A percentile compares a stretch with the other conserved stretches of the same genome.
Conservation (phyloP, 2,888 invertebrate genomes). For the Schizaphis graminum region DNA sequence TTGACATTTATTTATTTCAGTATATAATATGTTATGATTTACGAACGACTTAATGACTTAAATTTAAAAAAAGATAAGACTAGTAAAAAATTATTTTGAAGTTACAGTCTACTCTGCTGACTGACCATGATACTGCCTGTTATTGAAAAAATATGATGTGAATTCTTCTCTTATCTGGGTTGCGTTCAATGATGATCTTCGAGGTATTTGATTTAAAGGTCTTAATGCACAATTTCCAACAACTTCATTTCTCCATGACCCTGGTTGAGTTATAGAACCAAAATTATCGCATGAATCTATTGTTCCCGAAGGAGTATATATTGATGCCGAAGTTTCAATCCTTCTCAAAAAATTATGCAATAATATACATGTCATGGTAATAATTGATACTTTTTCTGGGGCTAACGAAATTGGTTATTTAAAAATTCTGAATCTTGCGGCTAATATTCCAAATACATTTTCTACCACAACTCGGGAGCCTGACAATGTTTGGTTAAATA, state of each 20-base stretch:
- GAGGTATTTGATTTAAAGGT: not conserved
- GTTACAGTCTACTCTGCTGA: not conserved
- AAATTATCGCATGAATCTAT: constrained; percentile 7
- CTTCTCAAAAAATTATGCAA: constrained; percentile 66
- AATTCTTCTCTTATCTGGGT: constrained; percentile 8
- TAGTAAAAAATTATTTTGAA: not conserved
- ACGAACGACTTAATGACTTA: no score
- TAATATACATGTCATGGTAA: constrained; percentile 45
- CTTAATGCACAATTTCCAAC: not conserved
- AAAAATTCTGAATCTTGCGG: not conserved
- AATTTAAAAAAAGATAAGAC: no score
- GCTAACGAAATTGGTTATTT: not conserved
- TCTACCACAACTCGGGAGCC: not conserved
- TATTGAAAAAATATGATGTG: not conserved
- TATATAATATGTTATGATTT: no score
- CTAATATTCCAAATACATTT: not conserved
- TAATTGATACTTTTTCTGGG: constrained; percentile 9
- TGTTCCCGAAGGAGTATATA: constrained; percentile 56
- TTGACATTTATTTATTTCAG: no score
- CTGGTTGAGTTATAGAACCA: not conserved
- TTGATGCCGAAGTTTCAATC: constrained; percentile 28
- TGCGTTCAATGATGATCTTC: not conserved
- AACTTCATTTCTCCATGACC: not conserved
- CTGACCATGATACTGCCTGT: not conserved
- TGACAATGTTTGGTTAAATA: not conserved